Percentiles rank a stretch among this genome's conserved stretches.
These are phyloP conservation scores for Abrostola triplasia DNA, from an alignment of 2,888 invertebrate species.

Conservation along the genomic window DNA sequence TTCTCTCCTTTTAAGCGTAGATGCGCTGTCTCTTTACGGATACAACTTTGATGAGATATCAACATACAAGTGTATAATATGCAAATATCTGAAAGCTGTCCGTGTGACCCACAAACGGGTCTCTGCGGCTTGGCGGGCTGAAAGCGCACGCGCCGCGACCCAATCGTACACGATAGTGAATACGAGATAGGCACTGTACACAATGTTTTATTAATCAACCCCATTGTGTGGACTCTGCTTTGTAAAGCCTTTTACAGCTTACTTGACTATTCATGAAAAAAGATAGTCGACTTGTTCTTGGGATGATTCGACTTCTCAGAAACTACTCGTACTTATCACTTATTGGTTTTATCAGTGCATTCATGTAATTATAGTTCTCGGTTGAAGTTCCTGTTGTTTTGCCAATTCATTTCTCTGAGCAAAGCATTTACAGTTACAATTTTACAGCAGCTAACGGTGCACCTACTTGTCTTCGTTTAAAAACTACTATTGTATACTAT, in stretches of 20 bases:
- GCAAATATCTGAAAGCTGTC: conserved; percentile 79
- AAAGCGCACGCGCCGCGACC: conserved; percentile 60
- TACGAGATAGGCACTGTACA: conserved; percentile 64
- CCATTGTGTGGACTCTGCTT: conserved; percentile 68
- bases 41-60: conserved; percentile 56
- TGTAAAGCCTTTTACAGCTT: conserved; percentile 63
- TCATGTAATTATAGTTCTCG: conserved; percentile 46
- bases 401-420: conserved; percentile 27
- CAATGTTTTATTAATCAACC: conserved; percentile 81
- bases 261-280: conserved; percentile 67
- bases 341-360: conserved; percentile 36
- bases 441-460: conserved; percentile 36
- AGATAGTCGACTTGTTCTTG: conserved; percentile 46
- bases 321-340: conserved; percentile 24
- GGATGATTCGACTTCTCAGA: conserved; percentile 34
- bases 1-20: conserved; percentile 60
- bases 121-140: conserved; percentile 47
- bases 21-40: conserved; percentile 50
- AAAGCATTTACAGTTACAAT: conserved; percentile 30
- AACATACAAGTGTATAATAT: conserved; percentile 63
- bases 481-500: no score
- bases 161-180: conserved; percentile 57
- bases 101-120: conserved; percentile 75
- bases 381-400: conserved; percentile 24
- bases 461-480: conserved; percentile 30